Evolutionary conservation across 2,797 vertebrate species (phyloP).

Genomic region (Galagoides demidoff): DNA sequence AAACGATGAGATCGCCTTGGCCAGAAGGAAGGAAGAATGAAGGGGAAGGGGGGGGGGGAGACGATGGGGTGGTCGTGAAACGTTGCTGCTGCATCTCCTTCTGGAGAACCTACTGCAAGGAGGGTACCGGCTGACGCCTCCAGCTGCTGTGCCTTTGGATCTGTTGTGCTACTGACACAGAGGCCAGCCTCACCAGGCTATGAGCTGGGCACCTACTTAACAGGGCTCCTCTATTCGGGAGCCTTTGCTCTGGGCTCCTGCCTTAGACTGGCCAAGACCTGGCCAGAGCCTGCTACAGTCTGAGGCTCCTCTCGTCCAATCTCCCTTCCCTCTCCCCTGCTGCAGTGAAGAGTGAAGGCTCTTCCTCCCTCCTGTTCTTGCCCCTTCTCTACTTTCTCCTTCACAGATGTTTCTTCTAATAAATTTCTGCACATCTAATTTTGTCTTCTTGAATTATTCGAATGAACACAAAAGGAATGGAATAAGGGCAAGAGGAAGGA

Average conservation of each 20-base stretch:
- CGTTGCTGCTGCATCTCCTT: background rate
- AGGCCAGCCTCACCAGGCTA: background rate
- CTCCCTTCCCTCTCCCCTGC: background rate
- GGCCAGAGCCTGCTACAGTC: background rate
- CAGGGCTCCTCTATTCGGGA: background rate
- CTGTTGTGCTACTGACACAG: fast-evolving
- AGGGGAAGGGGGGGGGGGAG: background rate
- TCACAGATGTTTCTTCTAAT: background rate
- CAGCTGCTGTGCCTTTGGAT: background rate
- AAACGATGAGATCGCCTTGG: background rate
- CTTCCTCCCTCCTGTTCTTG: background rate
- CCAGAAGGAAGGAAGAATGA: background rate
- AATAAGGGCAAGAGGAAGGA: background rate
- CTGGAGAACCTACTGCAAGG: background rate
- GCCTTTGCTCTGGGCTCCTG: background rate
- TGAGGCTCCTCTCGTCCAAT: background rate
- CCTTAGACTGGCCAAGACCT: too few species aligned
- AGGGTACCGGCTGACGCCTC: background rate
- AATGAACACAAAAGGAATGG: background rate
- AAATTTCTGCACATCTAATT: background rate
- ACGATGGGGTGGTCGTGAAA: background rate
- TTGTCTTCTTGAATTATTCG: background rate
- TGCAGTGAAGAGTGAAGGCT: background rate
- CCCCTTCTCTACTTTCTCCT: background rate
- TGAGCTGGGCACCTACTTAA: background rate